Conservation (phyloP, 92 coral and sea anemone genomes). For the Epizoanthus rinbou region DNA sequence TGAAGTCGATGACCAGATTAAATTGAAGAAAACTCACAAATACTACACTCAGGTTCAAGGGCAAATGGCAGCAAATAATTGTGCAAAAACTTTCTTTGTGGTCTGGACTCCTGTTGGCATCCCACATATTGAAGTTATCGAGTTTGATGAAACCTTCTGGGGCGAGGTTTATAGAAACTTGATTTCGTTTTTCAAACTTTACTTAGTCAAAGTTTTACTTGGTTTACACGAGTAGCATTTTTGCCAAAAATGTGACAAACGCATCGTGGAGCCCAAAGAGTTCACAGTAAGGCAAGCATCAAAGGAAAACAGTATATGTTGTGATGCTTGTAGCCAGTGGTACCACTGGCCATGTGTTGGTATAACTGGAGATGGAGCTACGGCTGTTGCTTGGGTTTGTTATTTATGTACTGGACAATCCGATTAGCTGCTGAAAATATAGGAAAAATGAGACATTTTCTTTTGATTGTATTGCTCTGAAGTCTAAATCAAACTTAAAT, state of each 20-base stretch:
- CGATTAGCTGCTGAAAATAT: too few relatives aligned
- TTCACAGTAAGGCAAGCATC: conserved; percentile 15
- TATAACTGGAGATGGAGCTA: background rate
- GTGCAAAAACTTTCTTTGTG: conserved; percentile 19
- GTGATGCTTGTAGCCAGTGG: conserved; percentile 25
- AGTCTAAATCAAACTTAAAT: too few relatives aligned
- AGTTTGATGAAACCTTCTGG: conserved; percentile 19
- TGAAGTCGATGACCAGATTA: conserved; percentile 22
- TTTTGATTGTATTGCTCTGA: too few relatives aligned
- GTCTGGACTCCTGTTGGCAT: conserved; percentile 30
- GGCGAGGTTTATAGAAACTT: conserved; percentile 23
- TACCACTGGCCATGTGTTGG: conserved; percentile 24
- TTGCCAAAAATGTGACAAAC: conserved; percentile 3
- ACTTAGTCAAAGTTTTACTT: conserved; percentile 21
- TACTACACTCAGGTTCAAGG: conserved; percentile 32
- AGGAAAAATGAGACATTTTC: too few relatives aligned
- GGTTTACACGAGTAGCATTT: conserved; percentile 27
- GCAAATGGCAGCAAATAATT: conserved; percentile 23
- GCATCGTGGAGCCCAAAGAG: conserved; percentile 26
- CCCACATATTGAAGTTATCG: conserved; percentile 18
- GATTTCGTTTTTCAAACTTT: conserved; percentile 24
- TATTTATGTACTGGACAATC: background rate
- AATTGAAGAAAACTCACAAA: conserved; percentile 25
- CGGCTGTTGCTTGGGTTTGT: conserved; percentile 39
- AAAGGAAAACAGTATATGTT: conserved; percentile 25